Base-by-base conservation (phyloP, 2,113 vertebrate species). In the Albula goreensis region DNA sequence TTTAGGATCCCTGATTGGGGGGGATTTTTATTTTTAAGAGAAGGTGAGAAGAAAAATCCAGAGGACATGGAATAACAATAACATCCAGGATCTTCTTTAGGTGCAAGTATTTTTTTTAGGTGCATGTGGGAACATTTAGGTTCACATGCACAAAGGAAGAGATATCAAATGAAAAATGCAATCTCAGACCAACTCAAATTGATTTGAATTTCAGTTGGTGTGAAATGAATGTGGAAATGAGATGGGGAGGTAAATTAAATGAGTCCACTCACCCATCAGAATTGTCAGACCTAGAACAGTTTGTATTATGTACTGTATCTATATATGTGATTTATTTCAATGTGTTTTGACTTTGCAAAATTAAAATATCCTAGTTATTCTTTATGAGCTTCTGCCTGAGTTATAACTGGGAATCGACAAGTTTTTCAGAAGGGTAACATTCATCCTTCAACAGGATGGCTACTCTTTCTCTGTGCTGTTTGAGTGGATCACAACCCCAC, bases 291-390 rank as follows among this genome's bases (percentile, higher is more conserved):
- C 31, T 31, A 60, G 41, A 50, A 60, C 50, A n/a, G 15, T 81
- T 50, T 41, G 17, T 85, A 81, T 60, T 12, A 84, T 49, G 60
- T 66, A 19, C 56, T 15, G 11, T 51, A 22, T 70, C 80, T 48
- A 78, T 84, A 48, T 87, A 6, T 89, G 77, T 80, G 78, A 7
- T 86, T 49, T 83, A 74, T 81, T 78, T 53, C 50, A 78, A 50
- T 85, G 22, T 82, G 19, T 85, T 83, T 84, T 82, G 0, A 41
- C 50, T 78, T 4, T 60, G 50, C 52, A 10, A 17, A 2, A 88
- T 78, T 74, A 83, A 79, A 87, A 10, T 57, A 74, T 60, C 60
- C 5, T 86, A 83, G 4, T 81, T 83, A 51, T 85, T 83, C 74
- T 83, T 86, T 78, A 78, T 25, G 31, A 74, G 60, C 48, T 48